These are phyloP conservation scores for Lasioglossum villosulum DNA, from an alignment of 2,888 invertebrate genomes.

Conservation along the genomic window DNA sequence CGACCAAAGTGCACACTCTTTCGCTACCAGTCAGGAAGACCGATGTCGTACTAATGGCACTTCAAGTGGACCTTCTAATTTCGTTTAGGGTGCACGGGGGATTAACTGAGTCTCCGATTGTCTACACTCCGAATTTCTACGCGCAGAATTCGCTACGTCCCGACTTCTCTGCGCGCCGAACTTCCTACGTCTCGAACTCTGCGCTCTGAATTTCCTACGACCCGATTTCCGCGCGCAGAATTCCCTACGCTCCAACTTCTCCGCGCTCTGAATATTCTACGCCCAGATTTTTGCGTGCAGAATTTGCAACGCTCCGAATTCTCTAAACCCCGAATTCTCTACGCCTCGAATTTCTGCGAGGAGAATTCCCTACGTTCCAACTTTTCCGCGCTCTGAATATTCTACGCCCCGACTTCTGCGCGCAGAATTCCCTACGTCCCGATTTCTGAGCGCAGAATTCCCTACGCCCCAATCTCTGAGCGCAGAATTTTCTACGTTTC, in stretches of 20 bases:
- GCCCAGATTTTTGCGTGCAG: rapidly evolving
- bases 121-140: neutral
- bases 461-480: no score
- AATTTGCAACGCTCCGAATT: neutral
- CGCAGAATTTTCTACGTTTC: no score
- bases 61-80: neutral
- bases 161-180: neutral
- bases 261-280: neutral
- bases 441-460: neutral
- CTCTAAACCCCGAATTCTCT: no score
- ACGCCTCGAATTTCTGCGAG: no score
- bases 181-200: no score
- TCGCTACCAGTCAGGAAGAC: neutral
- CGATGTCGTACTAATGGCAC: neutral
- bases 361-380: neutral
- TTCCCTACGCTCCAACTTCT: rapidly evolving
- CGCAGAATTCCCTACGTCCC: neutral
- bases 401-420: no score
- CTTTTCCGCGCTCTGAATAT: no score
- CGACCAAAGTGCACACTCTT: neutral
- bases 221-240: neutral
- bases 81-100: neutral
- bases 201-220: no score
- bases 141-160: neutral
- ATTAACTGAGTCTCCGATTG: neutral